These are phyloP conservation scores for Parus major DNA, from an alignment of 2,113 vertebrate genomes.

Conservation along the genomic window DNA sequence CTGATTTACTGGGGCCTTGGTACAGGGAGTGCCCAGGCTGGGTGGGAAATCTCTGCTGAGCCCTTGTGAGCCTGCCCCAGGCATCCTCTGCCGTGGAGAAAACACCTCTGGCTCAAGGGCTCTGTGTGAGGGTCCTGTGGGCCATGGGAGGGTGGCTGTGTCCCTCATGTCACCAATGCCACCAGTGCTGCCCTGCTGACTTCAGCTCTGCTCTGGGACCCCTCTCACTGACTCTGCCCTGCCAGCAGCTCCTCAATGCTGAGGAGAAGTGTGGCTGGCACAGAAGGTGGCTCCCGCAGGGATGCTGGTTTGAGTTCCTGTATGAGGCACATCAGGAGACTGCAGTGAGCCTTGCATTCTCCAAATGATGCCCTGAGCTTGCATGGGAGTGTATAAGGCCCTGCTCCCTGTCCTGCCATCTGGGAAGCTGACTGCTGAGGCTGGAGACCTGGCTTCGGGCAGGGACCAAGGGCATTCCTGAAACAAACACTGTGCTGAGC, in stretches of 20 bases:
- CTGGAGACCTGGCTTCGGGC: background rate
- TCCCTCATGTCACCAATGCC: background rate
- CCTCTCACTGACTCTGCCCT: background rate
- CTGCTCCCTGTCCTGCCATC: accelerated
- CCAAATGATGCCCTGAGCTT: background rate
- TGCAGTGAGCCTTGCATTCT: background rate
- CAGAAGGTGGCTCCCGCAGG: background rate
- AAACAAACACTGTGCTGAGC: background rate
- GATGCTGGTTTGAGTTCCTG: background rate
- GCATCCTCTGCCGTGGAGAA: background rate
- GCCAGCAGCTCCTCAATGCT: background rate
- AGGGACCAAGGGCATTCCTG: background rate
- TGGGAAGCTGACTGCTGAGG: background rate
- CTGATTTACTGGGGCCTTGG: background rate
- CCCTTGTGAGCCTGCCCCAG: too few relatives aligned
- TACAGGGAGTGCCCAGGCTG: accelerated
- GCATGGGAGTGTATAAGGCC: accelerated
- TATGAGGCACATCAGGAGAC: background rate
- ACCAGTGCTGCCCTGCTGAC: background rate
- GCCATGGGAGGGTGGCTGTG: background rate
- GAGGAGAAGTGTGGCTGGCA: background rate
- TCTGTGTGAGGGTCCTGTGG: accelerated
- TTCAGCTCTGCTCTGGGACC: background rate
- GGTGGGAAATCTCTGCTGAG: background rate
- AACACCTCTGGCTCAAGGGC: background rate